phyloP scores from a whole-genome alignment of 1,140 invertebrate species.

The Habropoda laboriosa region DNA sequence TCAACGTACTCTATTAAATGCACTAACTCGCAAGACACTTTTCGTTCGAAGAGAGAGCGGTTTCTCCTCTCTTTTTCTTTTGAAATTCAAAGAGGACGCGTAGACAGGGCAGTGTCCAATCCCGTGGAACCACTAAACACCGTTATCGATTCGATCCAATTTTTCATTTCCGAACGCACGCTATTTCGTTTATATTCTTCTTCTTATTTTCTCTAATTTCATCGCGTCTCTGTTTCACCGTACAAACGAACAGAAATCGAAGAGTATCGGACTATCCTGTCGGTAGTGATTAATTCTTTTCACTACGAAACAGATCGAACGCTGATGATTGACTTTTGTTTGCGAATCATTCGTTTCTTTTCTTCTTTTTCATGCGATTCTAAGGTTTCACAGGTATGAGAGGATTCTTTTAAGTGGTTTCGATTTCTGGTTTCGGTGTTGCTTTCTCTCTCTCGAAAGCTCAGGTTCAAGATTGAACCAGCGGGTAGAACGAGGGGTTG shows the following conservation, averaged over 20 bases:
- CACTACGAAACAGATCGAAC: too few relatives aligned
- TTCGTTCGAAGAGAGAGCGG: neutral
- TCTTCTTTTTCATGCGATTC: too few relatives aligned
- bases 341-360: too few relatives aligned
- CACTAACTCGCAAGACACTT: slow-evolving; percentile 31
- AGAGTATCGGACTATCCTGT: too few relatives aligned
- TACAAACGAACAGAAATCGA: too few relatives aligned
- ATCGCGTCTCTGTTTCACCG: neutral
- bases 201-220: neutral
- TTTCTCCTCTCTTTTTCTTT: neutral
- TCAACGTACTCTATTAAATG: slow-evolving; percentile 37
- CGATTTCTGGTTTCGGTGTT: neutral
- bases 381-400: too few relatives aligned
- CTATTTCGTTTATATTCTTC: neutral
- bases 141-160: neutral
- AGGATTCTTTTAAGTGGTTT: neutral
- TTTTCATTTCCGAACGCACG: neutral
- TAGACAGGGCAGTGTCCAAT: neutral
- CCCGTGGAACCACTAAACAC: neutral
- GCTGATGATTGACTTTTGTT: too few relatives aligned
- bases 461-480: too few relatives aligned
- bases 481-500: too few relatives aligned
- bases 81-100: slow-evolving; percentile 20
- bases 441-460: too few relatives aligned
- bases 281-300: too few relatives aligned